phyloP scores from a whole-genome alignment of 2,797 vertebrate species.

The Gymnopithys bicolor region DNA sequence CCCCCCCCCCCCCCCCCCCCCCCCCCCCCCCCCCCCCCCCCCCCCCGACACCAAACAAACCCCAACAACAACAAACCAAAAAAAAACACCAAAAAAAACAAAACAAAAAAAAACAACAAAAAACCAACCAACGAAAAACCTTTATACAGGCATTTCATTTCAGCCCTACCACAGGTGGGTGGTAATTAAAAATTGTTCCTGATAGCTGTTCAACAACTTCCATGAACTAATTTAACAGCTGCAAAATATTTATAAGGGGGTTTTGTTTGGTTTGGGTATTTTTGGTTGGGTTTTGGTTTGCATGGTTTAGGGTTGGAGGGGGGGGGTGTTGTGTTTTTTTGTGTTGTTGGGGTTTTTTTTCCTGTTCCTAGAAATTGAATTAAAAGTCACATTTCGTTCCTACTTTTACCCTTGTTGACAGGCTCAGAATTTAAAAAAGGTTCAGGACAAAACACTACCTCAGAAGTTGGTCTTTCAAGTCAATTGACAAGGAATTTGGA shows the following conservation, averaged over 20 bases:
- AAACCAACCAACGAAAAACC: neutral
- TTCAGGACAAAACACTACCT: neutral
- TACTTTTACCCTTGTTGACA: neutral
- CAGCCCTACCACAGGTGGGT: neutral
- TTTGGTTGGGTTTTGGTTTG: no score
- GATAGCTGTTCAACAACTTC: neutral
- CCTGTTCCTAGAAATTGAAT: fast-evolving
- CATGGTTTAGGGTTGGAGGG: no score
- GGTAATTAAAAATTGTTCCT: neutral
- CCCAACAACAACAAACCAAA: neutral
- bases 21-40: no score
- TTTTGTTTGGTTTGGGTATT: neutral
- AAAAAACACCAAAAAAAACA: no score
- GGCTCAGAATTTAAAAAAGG: neutral
- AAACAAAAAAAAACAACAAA: neutral
- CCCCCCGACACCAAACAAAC: no score
- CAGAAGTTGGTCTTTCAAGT: neutral
- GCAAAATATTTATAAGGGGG: neutral
- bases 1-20: no score
- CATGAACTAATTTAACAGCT: neutral
- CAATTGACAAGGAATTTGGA: neutral
- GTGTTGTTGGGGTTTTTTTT: no score
- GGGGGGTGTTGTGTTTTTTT: neutral
- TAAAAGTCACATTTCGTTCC: neutral
- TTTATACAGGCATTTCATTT: neutral